Percentiles rank a stretch among this genome's conserved stretches.
phyloP scores from a whole-genome alignment of 92 coral and sea anemone genomes.

The Epizoanthus scotinus region DNA sequence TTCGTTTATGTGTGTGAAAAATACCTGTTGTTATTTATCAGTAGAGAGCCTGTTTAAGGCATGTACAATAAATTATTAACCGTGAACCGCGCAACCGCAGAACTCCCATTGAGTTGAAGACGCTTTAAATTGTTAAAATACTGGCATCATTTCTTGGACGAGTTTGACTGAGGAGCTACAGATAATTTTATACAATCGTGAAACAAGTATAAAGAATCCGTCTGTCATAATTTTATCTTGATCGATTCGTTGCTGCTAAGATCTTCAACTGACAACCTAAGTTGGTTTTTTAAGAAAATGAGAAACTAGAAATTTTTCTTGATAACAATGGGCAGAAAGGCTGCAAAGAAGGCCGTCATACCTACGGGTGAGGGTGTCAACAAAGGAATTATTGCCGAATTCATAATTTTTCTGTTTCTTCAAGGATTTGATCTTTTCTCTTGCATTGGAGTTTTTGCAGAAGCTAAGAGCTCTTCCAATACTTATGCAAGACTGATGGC shows the following conservation, averaged over 20 bases:
- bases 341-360: slow-evolving; percentile 54
- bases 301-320: neutral
- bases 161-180: neutral
- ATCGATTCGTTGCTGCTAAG: no score
- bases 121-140: slow-evolving; percentile 1
- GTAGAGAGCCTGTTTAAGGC: slow-evolving; percentile 11
- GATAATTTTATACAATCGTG: neutral
- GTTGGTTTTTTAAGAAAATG: no score
- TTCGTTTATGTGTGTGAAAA: neutral
- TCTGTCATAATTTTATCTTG: neutral
- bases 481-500: slow-evolving; percentile 56
- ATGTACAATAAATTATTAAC: slow-evolving; percentile 19
- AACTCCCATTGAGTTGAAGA: neutral
- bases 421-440: slow-evolving; percentile 93
- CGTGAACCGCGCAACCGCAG: neutral
- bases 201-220: neutral
- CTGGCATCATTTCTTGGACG: neutral
- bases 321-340: slow-evolving; percentile 64
- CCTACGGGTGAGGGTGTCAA: slow-evolving; percentile 83
- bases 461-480: slow-evolving; percentile 52
- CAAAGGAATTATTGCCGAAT: slow-evolving; percentile 79
- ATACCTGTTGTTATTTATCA: slow-evolving; percentile 20
- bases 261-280: no score
- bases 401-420: slow-evolving; percentile 73
- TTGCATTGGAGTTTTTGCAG: slow-evolving; percentile 65